Percentiles rank a stretch among this genome's conserved stretches.
phyloP scores from a whole-genome alignment of 2,888 invertebrate species.

The Hydropsyche betteni region DNA sequence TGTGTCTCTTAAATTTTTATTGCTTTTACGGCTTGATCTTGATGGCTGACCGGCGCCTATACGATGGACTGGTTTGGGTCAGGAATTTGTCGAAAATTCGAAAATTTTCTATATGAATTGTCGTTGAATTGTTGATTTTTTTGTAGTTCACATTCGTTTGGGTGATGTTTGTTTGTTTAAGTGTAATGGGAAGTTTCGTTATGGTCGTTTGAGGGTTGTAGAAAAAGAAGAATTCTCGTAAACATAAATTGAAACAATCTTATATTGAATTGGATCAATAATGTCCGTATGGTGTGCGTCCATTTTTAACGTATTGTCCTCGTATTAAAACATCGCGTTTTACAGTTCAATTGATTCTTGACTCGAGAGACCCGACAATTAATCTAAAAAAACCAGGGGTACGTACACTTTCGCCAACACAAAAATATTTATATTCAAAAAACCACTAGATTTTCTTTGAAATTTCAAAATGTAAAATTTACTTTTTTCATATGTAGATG shows the following conservation, averaged over 20 bases:
- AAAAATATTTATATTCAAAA: background rate
- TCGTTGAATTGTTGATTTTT: too few relatives aligned
- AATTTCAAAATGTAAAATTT: too few relatives aligned
- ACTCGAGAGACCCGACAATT: constrained; percentile 36
- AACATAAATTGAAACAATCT: constrained; percentile 1
- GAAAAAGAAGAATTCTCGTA: background rate
- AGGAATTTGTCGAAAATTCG: too few relatives aligned
- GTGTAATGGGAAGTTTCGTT: too few relatives aligned
- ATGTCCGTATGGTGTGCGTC: constrained; percentile 16
- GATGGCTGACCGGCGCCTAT: too few relatives aligned
- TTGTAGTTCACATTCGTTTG: too few relatives aligned
- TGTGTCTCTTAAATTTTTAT: too few relatives aligned
- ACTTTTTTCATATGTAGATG: too few relatives aligned
- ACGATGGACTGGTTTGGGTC: too few relatives aligned
- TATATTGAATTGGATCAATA: constrained; percentile 13
- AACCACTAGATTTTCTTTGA: background rate
- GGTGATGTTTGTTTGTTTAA: too few relatives aligned
- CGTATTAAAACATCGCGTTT: constrained; percentile 31
- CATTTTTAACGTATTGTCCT: constrained; percentile 24
- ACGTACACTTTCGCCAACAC: background rate
- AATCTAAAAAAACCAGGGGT: constrained; percentile 19
- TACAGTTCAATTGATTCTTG: constrained; percentile 38
- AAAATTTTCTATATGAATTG: too few relatives aligned
- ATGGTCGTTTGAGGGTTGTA: background rate
- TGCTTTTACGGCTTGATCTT: too few relatives aligned